Evolutionary conservation across 1,140 invertebrate genomes (phyloP).

Genomic region (Andrena cerasifolii): DNA sequence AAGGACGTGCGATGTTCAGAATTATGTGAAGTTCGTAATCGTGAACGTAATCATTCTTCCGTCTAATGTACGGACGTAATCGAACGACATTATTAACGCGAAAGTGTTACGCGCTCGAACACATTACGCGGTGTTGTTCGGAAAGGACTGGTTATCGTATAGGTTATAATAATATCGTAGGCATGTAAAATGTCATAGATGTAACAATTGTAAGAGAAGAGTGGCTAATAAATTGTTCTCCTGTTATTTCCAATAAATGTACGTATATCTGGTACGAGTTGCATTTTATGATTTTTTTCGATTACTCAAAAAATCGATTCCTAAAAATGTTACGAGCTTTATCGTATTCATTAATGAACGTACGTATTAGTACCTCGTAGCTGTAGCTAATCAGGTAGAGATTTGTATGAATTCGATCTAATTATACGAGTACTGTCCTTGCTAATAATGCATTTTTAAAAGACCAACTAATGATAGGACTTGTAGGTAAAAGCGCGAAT

Average conservation of each 20-base stretch:
- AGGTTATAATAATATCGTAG: conserved; percentile 53
- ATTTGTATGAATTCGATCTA: conserved; percentile 2
- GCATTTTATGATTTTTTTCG: conserved; percentile 43
- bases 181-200: conserved; percentile 49
- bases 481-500: conserved; percentile 43
- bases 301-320: conserved; percentile 12
- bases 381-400: conserved; percentile 7
- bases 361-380: conserved; percentile 1
- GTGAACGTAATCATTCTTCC: conserved; percentile 31
- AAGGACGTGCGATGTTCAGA: conserved; percentile 20
- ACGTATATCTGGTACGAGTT: conserved; percentile 47
- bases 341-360: conserved; percentile 4
- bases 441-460: conserved; percentile 30
- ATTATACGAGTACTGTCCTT: conserved; percentile 19
- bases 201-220: conserved; percentile 54
- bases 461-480: conserved; percentile 18
- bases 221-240: conserved; percentile 51
- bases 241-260: conserved; percentile 54
- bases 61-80: conserved; percentile 30
- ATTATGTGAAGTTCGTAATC: conserved; percentile 48
- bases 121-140: conserved; percentile 13
- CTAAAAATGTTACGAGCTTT: conserved; percentile 15
- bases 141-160: conserved; percentile 35
- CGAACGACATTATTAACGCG: conserved; percentile 13
- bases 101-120: conserved; percentile 28